Conservation (phyloP, 2,113 vertebrate genomes). For the Mastomys natalensis region DNA sequence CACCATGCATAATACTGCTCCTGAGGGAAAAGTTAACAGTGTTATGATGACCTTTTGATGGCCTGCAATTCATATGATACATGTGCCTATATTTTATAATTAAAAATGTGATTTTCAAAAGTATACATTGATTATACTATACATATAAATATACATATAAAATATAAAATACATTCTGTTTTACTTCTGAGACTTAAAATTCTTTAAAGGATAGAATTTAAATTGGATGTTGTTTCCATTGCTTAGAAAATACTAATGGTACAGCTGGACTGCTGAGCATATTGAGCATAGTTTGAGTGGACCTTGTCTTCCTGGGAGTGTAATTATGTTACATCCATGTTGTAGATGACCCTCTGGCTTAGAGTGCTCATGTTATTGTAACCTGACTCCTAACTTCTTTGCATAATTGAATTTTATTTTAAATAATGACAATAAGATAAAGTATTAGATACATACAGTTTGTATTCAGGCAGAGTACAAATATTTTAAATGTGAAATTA, state of each 20-base stretch:
- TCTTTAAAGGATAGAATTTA: slow-evolving; percentile 50
- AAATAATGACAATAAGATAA: slow-evolving; percentile 43
- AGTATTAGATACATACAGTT: slow-evolving; percentile 17
- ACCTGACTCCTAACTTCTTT: slow-evolving; percentile 10
- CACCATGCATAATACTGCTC: neutral
- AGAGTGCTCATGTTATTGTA: neutral
- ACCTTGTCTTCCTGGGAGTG: neutral
- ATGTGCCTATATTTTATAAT: slow-evolving; percentile 40
- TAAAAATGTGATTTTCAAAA: slow-evolving; percentile 4
- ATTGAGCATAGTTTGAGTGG: neutral
- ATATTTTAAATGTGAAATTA: slow-evolving; percentile 56
- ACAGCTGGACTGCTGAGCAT: neutral
- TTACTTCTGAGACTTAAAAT: neutral
- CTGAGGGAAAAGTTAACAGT: neutral
- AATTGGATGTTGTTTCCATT: neutral
- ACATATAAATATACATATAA: no score
- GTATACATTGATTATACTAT: neutral
- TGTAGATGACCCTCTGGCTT: neutral
- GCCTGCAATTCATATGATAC: neutral
- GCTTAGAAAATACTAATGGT: neutral
- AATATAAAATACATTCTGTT: neutral
- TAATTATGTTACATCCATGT: neutral
- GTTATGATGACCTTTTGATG: slow-evolving; percentile 21
- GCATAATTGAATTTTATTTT: slow-evolving; percentile 60
- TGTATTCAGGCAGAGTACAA: neutral